Percentiles rank a stretch among this genome's conserved stretches.
phyloP scores from a whole-genome alignment of 2,888 invertebrate genomes.

The Acleris literana region DNA sequence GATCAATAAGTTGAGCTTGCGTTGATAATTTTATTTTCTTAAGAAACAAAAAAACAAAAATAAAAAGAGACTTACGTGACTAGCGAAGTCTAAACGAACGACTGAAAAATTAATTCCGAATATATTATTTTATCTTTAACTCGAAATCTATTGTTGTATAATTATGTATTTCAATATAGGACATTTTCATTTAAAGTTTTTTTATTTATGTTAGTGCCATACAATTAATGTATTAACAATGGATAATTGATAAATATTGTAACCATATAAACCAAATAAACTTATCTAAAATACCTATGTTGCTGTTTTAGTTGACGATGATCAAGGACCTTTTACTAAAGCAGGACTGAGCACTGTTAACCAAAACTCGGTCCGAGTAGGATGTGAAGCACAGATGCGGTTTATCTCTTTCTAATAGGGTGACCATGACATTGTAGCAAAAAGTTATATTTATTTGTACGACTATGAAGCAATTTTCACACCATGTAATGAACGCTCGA shows the following conservation, averaged over 20 bases:
- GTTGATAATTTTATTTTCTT: constrained; percentile 76
- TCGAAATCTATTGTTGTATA: constrained; percentile 53
- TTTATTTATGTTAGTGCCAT: constrained; percentile 82
- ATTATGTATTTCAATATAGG: constrained; percentile 57
- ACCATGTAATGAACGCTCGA: no score
- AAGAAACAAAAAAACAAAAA: constrained; percentile 59
- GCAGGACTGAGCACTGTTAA: no score
- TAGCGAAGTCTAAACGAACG: constrained; percentile 76
- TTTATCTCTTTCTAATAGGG: no score
- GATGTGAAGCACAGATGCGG: no score
- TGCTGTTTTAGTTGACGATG: constrained; percentile 56
- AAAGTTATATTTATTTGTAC: no score
- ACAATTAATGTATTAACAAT: constrained; percentile 82
- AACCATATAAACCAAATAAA: constrained; percentile 84
- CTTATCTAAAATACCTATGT: constrained; percentile 58
- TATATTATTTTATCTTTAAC: constrained; percentile 63
- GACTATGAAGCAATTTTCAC: no score
- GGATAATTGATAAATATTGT: constrained; percentile 79
- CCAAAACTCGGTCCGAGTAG: no score
- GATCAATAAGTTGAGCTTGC: constrained; percentile 77
- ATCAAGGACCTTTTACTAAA: no score
- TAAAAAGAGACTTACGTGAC: constrained; percentile 72
- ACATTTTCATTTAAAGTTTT: constrained; percentile 66
- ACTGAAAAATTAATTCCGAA: constrained; percentile 82
- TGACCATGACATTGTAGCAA: no score